Evolutionary conservation across 2,888 invertebrate species (phyloP).

Genomic region (Heliconius cydno): DNA sequence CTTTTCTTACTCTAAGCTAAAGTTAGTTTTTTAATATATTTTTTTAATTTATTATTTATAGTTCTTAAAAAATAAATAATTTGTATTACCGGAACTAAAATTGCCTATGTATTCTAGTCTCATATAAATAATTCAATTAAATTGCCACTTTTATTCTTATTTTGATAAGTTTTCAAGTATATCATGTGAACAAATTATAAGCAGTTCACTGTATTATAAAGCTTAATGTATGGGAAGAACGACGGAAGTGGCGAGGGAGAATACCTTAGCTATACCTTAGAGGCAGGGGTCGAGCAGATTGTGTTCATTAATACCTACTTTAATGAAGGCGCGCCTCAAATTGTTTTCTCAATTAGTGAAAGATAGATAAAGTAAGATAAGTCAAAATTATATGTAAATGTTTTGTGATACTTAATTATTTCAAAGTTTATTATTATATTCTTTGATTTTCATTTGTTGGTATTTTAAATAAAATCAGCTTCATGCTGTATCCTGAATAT

Average conservation of each 20-base stretch:
- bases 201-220: slow-evolving; percentile 2
- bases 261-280: background rate
- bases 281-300: slow-evolving; percentile 45
- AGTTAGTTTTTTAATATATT: background rate
- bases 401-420: slow-evolving; percentile 20
- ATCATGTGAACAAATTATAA: background rate
- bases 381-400: slow-evolving; percentile 21
- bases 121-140: no score
- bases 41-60: background rate
- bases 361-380: slow-evolving; percentile 46
- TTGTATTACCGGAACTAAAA: background rate
- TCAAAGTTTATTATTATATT: background rate
- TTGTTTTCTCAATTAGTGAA: slow-evolving; percentile 78
- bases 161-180: no score
- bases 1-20: background rate
- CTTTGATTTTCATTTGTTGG: background rate
- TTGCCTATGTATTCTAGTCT: no score
- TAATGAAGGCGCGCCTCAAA: slow-evolving; percentile 72
- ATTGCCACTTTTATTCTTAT: no score
- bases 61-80: background rate
- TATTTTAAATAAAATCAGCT: background rate
- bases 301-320: slow-evolving; percentile 72
- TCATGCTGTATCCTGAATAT: no score
- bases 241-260: background rate
- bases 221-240: background rate